phyloP scores from a whole-genome alignment of 2,797 vertebrate species.

The Dallia pectoralis region DNA sequence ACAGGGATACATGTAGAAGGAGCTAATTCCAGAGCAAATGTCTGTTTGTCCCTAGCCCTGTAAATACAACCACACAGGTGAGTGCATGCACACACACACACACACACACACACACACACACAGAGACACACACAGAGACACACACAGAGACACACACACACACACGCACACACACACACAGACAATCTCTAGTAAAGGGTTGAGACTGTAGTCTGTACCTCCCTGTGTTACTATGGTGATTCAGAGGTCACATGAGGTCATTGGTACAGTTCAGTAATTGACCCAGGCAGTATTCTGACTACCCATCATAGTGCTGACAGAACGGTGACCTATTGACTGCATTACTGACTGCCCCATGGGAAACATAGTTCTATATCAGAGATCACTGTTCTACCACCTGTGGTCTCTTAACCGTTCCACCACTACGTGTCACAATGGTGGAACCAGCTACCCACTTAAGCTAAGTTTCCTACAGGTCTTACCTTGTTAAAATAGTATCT shows the following conservation, averaged over 20 bases:
- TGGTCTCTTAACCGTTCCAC: no score
- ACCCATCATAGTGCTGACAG: neutral
- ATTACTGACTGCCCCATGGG: neutral
- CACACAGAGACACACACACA: neutral
- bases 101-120: neutral
- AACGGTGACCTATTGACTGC: neutral
- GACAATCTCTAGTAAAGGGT: no score
- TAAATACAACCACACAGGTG: slow-evolving; percentile 17
- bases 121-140: neutral
- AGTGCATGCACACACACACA: neutral
- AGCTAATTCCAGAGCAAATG: neutral
- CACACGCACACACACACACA: slow-evolving; percentile 19
- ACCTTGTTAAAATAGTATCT: no score
- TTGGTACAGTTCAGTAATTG: neutral
- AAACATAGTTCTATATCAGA: neutral
- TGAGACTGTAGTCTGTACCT: no score
- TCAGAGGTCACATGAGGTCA: neutral
- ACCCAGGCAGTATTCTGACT: neutral
- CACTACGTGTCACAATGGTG: no score
- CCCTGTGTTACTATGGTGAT: no score
- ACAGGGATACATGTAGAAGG: neutral
- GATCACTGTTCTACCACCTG: no score
- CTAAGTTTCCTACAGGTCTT: no score
- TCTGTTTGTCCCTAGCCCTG: slow-evolving; percentile 15
- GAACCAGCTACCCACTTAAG: no score